A percentile compares a stretch with the other conserved stretches of the same genome.
phyloP scores from a whole-genome alignment of 2,888 invertebrate genomes.

The Callosobruchus maculatus region DNA sequence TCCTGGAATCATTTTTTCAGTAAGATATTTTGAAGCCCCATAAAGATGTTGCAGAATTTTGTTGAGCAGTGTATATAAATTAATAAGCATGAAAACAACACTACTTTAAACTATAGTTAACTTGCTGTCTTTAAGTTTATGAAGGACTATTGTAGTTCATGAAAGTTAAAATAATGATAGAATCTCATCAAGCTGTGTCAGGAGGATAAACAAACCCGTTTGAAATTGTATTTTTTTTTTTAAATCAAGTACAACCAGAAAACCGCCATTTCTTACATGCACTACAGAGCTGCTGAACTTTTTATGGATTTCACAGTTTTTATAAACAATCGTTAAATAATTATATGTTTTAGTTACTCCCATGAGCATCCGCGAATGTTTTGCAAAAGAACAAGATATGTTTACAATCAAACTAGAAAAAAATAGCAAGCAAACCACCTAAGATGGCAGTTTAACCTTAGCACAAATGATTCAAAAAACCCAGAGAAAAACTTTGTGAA shows the following conservation, averaged over 20 bases:
- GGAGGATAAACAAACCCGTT: background rate
- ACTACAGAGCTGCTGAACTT: background rate
- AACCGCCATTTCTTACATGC: background rate
- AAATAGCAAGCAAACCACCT: background rate
- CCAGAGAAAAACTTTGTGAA: background rate
- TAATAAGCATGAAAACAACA: background rate
- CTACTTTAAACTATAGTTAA: background rate
- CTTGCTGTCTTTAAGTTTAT: background rate
- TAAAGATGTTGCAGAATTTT: too few relatives aligned
- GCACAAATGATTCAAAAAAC: background rate
- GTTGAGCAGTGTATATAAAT: too few relatives aligned
- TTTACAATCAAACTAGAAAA: background rate
- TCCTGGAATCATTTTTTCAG: too few relatives aligned
- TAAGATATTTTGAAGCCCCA: too few relatives aligned
- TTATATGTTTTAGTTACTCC: background rate
- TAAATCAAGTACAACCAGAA: background rate
- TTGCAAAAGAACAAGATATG: background rate
- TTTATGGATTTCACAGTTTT: background rate
- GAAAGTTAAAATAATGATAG: background rate
- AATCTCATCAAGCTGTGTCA: background rate
- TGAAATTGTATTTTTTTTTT: background rate
- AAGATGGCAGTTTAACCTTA: conserved; percentile 3
- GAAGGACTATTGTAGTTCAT: background rate
- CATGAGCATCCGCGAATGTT: background rate
- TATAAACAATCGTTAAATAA: background rate